Evolutionary conservation across 2,797 vertebrate genomes (phyloP).

Genomic region (Astyanax mexicanus): DNA sequence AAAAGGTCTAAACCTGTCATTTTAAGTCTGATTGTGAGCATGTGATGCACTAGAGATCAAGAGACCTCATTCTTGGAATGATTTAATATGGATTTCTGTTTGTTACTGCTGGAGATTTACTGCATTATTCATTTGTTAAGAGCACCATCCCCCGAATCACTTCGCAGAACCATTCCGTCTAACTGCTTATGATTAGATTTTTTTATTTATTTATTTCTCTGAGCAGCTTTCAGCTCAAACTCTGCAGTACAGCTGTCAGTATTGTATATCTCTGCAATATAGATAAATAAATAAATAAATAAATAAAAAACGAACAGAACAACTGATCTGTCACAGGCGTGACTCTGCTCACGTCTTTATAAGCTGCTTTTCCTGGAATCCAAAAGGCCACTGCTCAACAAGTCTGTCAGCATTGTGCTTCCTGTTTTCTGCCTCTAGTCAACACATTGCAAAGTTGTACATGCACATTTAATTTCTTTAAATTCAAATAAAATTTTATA

Average conservation of each 20-base stretch:
- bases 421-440: slow-evolving; percentile 7
- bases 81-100: slow-evolving; percentile 1
- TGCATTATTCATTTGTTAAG: neutral
- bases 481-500: neutral
- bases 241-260: neutral
- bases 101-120: neutral
- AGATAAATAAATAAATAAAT: too few species aligned
- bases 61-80: slow-evolving; percentile 6
- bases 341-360: slow-evolving; percentile 18
- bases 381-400: slow-evolving; percentile 2
- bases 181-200: neutral
- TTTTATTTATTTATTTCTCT: too few species aligned
- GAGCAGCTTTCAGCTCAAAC: neutral
- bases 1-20: neutral
- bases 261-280: neutral
- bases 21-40: neutral
- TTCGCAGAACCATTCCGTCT: neutral
- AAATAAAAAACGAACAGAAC: slow-evolving; percentile 1
- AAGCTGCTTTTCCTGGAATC: slow-evolving; percentile 39
- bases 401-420: slow-evolving; percentile 9
- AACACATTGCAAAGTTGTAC: neutral
- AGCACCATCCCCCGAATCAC: neutral
- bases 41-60: neutral
- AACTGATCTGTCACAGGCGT: neutral
- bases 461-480: neutral